Percentiles rank a stretch among this genome's conserved stretches.
phyloP scores from a whole-genome alignment of 2,888 invertebrate species.

The Onthophagus sagittarius region DNA sequence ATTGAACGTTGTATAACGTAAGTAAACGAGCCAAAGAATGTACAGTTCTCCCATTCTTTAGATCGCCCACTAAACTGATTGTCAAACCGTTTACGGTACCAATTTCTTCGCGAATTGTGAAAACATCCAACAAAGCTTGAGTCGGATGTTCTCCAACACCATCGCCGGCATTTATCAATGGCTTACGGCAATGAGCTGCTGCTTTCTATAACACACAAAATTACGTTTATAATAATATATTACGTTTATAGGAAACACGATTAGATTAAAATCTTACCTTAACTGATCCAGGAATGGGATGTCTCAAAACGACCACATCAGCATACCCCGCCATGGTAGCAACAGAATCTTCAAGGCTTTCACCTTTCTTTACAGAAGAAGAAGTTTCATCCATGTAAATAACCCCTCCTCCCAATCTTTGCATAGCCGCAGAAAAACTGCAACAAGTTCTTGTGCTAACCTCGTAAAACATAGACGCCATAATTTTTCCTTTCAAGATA shows the following conservation, averaged over 20 bases:
- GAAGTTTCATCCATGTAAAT: slow-evolving; percentile 84
- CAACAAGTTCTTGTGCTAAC: slow-evolving; percentile 94
- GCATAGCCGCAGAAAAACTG: slow-evolving; percentile 97
- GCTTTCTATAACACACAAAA: slow-evolving; percentile 60
- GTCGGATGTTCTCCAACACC: slow-evolving; percentile 97
- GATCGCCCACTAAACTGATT: slow-evolving; percentile 96
- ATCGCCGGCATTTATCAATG: slow-evolving; percentile 97
- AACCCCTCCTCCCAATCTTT: slow-evolving; percentile 89
- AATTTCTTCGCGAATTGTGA: slow-evolving; percentile 97
- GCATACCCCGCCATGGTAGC: slow-evolving; percentile 87
- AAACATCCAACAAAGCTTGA: slow-evolving; percentile 94
- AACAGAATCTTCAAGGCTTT: slow-evolving; percentile 86
- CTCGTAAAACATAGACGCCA: slow-evolving; percentile 97
- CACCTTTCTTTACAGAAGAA: slow-evolving; percentile 96
- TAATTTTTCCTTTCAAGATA: slow-evolving; percentile 84
- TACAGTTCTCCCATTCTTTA: slow-evolving; percentile 96
- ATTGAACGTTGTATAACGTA: slow-evolving; percentile 88
- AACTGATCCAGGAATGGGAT: slow-evolving; percentile 90
- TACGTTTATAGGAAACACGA: neutral
- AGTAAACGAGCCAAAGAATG: slow-evolving; percentile 93
- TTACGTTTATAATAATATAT: neutral
- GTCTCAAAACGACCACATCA: slow-evolving; percentile 90
- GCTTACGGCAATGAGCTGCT: slow-evolving; percentile 77
- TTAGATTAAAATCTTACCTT: slow-evolving; percentile 50
- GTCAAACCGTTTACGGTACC: slow-evolving; percentile 97